phyloP scores from a whole-genome alignment of 2,113 vertebrate genomes.

The Xenopus tropicalis region UCB_Xtro_10.0 CM004450.2:144444001-144444500 shows the following conservation, averaged over 20 bases:
- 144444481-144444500: conserved; percentile 1
- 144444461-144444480: background rate
- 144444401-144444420: background rate
- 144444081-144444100: background rate
- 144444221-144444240: too few relatives aligned
- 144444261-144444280: too few relatives aligned
- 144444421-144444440: background rate
- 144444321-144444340: background rate
- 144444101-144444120: background rate
- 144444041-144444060: conserved; percentile 4
- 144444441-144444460: background rate
- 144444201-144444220: too few relatives aligned
- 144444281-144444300: too few relatives aligned
- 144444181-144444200: too few relatives aligned
- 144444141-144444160: conserved; percentile 7
- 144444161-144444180: background rate
- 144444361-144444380: background rate
- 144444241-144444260: too few relatives aligned
- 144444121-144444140: background rate
- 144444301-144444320: background rate
- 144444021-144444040: background rate
- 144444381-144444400: background rate
- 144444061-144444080: background rate
- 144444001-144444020: too few relatives aligned
- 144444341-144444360: conserved; percentile 30